Base-by-base conservation (phyloP, 2,888 invertebrate species). In the Limnephilus lunatus region DNA sequence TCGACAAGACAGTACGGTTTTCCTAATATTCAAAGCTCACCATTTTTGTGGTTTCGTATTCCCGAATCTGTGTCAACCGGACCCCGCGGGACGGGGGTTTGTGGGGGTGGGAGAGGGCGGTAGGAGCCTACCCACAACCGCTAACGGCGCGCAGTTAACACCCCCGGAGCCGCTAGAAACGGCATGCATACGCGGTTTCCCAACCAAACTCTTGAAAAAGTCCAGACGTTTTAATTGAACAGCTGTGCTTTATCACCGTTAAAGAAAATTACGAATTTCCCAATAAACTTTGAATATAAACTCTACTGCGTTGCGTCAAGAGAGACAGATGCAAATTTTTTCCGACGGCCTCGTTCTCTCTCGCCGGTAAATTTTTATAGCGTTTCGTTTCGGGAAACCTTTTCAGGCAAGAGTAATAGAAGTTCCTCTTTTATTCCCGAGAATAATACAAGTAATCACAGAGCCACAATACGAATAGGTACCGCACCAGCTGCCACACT, bases 371-470 rank as follows among this genome's bases (percentile, higher is more conserved):
- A 31, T 48, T 48, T 15, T 48, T 31, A 31, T 82, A 82, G 14
- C n/a, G 82, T 32, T 30, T 14, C 82, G 14, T 82, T 32, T 32
- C 82, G 82, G 82, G 82, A 15, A 82, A 82, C 82, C 82, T 82
- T 82, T 82, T 82, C 82, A 82, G 12, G 15, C 5, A 31, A 15
- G 30, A 82, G 82, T 15, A 31, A 82, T 82, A 32, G 82, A 82
- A 11, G 82, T 25, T 82, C 30, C 30, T 30, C 31, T 82, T 82
- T 32, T 82, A 32, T 32, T 82, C 82, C 82, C 82, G 53, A 68
- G 19, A 15, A 68, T 68, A 68, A 68, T 68, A 15, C 14, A 68
- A 68, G 53, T 25, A 68, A 68, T 68, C 53, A 68, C 53, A 53
- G 53, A 68, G 53, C 53, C 48, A 48, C 48, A 48, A 48, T 48